Percentiles rank a stretch among this genome's conserved stretches.
phyloP scores from a whole-genome alignment of 2,888 invertebrate genomes.

The Drosophila greeni region DNA sequence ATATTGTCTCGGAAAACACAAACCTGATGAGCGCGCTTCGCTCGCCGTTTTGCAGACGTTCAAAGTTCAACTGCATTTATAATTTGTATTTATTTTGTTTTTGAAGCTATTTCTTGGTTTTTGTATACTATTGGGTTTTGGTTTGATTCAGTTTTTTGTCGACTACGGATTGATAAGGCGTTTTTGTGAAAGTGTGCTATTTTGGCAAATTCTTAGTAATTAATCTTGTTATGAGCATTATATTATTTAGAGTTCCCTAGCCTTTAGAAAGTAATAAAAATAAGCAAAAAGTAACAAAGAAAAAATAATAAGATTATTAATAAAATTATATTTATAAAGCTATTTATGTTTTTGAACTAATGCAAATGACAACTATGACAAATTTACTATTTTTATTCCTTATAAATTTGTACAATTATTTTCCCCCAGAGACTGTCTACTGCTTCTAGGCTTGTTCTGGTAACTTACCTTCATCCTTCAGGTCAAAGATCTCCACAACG shows the following conservation, averaged over 20 bases:
- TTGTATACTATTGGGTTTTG: background rate
- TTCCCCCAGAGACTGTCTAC: no score
- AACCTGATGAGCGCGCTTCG: constrained; percentile 4
- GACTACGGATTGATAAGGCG: background rate
- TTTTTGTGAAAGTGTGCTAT: no score
- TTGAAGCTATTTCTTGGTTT: background rate
- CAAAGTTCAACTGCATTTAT: constrained; percentile 55
- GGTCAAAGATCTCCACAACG: constrained; percentile 71
- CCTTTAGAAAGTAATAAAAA: background rate
- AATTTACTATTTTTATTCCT: background rate
- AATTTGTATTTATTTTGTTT: constrained; percentile 15
- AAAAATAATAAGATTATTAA: background rate
- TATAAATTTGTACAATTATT: background rate
- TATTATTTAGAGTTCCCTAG: background rate
- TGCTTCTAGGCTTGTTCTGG: background rate
- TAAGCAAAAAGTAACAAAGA: background rate
- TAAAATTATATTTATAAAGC: background rate
- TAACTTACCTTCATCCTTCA: constrained; percentile 74
- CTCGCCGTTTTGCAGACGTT: constrained; percentile 52
- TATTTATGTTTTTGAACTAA: background rate
- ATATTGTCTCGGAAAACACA: background rate
- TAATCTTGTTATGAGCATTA: background rate
- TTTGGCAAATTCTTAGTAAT: background rate
- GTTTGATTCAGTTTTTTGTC: background rate
- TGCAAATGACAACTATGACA: no score